Percentiles rank a stretch among this genome's conserved stretches.
These are phyloP conservation scores for Desoria tigrina DNA, from an alignment of 2,888 invertebrate species.

Conservation along the genomic window DNA sequence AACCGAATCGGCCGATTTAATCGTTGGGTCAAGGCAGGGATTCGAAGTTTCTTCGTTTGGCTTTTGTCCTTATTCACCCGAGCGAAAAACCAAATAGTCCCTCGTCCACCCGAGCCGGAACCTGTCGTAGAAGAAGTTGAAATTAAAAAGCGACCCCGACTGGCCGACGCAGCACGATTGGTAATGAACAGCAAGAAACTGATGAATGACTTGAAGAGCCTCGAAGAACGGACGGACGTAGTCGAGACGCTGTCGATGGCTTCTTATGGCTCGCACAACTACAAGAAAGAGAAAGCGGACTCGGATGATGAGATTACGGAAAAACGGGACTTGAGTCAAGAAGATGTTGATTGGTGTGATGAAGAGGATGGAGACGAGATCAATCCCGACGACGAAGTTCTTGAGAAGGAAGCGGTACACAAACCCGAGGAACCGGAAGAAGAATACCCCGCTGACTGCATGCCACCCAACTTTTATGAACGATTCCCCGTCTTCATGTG, in stretches of 20 bases:
- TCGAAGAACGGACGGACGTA: slow-evolving; percentile 12
- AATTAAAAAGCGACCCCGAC: slow-evolving; percentile 34
- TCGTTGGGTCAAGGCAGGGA: slow-evolving; percentile 72
- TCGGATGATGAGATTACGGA: slow-evolving; percentile 1
- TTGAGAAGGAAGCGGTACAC: slow-evolving; percentile 64
- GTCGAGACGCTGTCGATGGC: slow-evolving; percentile 46
- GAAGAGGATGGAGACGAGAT: slow-evolving; percentile 69
- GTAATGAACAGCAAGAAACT: slow-evolving; percentile 49
- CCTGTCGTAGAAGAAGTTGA: slow-evolving; percentile 13
- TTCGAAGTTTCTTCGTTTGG: slow-evolving; percentile 23
- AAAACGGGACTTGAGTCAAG: slow-evolving; percentile 6
- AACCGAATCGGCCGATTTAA: slow-evolving; percentile 89
- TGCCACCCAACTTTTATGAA: slow-evolving; percentile 18
- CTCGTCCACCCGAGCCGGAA: slow-evolving; percentile 77
- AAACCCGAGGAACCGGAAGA: slow-evolving; percentile 18
- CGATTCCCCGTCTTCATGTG: slow-evolving; percentile 11
- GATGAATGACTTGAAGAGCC: slow-evolving; percentile 34
- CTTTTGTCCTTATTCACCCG: slow-evolving; percentile 24
- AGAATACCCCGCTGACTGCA: slow-evolving; percentile 20
- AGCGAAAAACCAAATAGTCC: slow-evolving; percentile 71
- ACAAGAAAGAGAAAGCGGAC: slow-evolving; percentile 23
- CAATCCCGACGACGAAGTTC: slow-evolving; percentile 60
- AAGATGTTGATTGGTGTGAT: slow-evolving; percentile 16
- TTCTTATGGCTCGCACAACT: slow-evolving; percentile 50
- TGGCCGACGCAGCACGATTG: slow-evolving; percentile 46